Conservation (phyloP, 64 coral and sea anemone species). For the Montipora capricornis region DNA sequence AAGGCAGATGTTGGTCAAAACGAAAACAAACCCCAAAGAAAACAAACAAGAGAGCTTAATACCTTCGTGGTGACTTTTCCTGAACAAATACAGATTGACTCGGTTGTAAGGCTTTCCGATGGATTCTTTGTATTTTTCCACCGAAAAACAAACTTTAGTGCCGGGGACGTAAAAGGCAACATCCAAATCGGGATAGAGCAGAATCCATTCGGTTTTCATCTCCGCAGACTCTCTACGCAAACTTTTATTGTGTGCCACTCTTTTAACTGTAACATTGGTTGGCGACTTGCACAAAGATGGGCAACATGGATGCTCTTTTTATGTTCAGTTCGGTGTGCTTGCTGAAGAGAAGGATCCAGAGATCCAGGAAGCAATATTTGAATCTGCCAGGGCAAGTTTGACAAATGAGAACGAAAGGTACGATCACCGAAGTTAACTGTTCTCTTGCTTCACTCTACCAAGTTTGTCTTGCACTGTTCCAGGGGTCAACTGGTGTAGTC, state of each 20-base stretch:
- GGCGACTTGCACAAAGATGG: conserved; percentile 51
- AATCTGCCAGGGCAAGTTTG: background rate
- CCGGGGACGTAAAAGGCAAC: conserved; percentile 60
- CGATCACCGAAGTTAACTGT: background rate
- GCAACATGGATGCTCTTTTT: conserved; percentile 50
- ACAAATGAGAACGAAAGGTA: background rate
- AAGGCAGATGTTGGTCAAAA: background rate
- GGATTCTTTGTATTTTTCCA: conserved; percentile 80
- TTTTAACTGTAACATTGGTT: conserved; percentile 52
- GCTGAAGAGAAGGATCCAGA: background rate
- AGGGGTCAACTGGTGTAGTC: background rate
- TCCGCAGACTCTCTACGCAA: conserved; percentile 33
- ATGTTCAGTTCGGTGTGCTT: conserved; percentile 37
- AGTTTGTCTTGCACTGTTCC: background rate
- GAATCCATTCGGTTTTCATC: conserved; percentile 61
- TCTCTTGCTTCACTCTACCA: background rate
- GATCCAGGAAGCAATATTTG: conserved; percentile 1
- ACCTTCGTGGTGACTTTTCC: conserved; percentile 69
- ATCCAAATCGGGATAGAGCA: conserved; percentile 84
- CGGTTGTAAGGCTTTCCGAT: conserved; percentile 76
- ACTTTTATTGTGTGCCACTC: conserved; percentile 41
- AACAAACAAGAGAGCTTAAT: conserved; percentile 23
- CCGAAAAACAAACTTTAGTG: conserved; percentile 66
- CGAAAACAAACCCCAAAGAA: background rate
- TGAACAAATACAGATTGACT: conserved; percentile 74